Evolutionary conservation across 2,797 vertebrate species (phyloP), one percentile per base, ranked within the genome.

Genomic region (Acanthurus leucopareius): DNA sequence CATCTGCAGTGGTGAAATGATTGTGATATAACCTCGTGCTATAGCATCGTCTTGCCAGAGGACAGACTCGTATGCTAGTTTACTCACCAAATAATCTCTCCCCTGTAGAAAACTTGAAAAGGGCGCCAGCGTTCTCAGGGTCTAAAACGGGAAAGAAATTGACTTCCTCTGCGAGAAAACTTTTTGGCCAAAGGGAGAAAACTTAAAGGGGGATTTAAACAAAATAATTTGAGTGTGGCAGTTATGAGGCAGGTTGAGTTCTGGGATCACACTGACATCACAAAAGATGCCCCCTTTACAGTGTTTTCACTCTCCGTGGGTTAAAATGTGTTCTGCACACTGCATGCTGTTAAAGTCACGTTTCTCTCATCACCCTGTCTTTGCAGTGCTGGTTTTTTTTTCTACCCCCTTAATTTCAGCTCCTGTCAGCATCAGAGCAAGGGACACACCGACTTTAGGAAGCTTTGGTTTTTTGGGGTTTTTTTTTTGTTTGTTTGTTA

Each of bases 51-150:
- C 17, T 17, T 25, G 54, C 65, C 67, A 49, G 77, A 70, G 54
- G 44, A 59, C 60, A n/a, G 60, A 49, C 53, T 38, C n/a, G 32
- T 45, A 9, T 47, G 49, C 79, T 69, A 10, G 6, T 76, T 77
- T 67, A 76, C 57, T 82, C 75, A 68, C 44, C 57, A 74, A 72
- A 67, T 73, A 17, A 45, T 71, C 48, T 76, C 16, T 62, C 42
- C 45, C 47, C 47, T 62, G 52, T 35, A 54, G 82, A 81, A 83
- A 63, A 74, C 75, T 54, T 79, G 69, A 35, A 77, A 88, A 75
- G 65, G 61, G 77, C 51, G 76, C 84, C 65, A 57, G 84, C 16
- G 15, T 85, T 90, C 89, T 90, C 90, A 90, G 83, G 80, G 86
- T 89, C 78, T 80, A 32, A 47, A 76, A 87, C 20, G 19, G 67